Evolutionary conservation across 2,113 vertebrate genomes (phyloP), one percentile per base, ranked within the genome.

Genomic region (Oncorhynchus mykiss): DNA sequence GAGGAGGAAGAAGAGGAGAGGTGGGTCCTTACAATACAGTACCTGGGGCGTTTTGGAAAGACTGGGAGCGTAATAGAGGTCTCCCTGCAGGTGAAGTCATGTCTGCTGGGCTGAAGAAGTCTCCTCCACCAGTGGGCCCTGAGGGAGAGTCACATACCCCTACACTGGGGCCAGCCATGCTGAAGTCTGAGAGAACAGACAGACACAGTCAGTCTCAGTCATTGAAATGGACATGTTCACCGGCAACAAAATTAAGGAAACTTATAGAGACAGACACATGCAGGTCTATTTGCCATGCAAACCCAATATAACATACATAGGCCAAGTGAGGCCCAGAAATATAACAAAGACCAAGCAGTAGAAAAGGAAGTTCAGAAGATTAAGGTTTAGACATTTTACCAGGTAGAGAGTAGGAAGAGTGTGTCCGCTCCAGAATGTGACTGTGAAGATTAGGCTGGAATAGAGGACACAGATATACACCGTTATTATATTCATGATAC

Each of bases 401-500:
- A 4, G 95, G 94, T 65, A 97, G 90, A 0, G 94, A 95, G 4
- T 93, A 96, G 77, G 93, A 92, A n/a, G 93, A 96, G 84, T 93
- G 86, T 73, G 93, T 93, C 69, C 86, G 88, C 0, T 92, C 92
- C 74, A 96, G 82, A 68, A 78, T 88, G 81, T 93, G 94, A 80
- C 91, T 92, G 83, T 94, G 93, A 70, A 94, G 91, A 67, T 95
- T 92, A 1, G 85, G 93, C 96, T 97, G 91, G 0, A 71, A 81
- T 68, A 66, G 69, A 82, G 45, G 29, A 84, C 22, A 49, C 54
- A 70, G 5, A 49, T 5, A 31, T 14, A 68, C 29, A 68, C 31
- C 34, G 59, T 62, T 62, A 62, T 16, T 16, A n/a, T 62, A 62
- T 62, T 22, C n/a, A 18, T 54, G 3, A 18, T 18, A 16, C 16